These are phyloP conservation scores for Oasisia sp. DNA, from an alignment of 2,888 invertebrate species.

Conservation along the genomic window DNA sequence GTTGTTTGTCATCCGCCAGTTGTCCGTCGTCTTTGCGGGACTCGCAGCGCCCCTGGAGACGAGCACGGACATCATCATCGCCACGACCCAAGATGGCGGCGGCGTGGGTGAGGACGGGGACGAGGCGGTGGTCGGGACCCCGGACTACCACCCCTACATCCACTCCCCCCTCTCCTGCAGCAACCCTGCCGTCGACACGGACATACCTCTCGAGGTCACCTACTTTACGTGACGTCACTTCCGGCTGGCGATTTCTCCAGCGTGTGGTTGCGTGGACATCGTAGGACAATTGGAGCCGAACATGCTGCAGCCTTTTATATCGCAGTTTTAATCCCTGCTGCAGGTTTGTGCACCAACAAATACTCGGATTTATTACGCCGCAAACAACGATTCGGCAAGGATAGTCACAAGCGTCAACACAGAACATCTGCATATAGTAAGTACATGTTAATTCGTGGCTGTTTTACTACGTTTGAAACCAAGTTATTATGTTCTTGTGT, in stretches of 20 bases:
- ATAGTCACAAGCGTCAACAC: neutral
- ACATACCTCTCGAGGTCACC: neutral
- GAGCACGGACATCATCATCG: neutral
- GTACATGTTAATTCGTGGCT: neutral
- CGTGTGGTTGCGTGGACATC: neutral
- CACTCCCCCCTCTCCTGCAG: neutral
- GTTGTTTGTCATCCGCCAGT: neutral
- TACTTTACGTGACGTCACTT: neutral
- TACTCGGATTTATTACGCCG: neutral
- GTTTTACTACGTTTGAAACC: neutral
- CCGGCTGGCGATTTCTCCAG: constrained; percentile 13
- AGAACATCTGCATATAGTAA: neutral
- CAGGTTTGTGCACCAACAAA: neutral
- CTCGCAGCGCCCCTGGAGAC: neutral
- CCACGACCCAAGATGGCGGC: neutral
- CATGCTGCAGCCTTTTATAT: neutral
- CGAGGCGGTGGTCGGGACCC: neutral
- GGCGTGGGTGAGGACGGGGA: neutral
- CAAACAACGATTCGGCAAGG: neutral
- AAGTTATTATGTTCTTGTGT: neutral
- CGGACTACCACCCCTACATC: neutral
- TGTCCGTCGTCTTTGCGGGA: neutral
- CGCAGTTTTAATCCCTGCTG: neutral
- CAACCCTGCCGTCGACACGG: neutral
- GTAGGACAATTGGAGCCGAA: neutral